Evolutionary conservation across 2,113 vertebrate genomes (phyloP).

Genomic region (Alligator sinensis): DNA sequence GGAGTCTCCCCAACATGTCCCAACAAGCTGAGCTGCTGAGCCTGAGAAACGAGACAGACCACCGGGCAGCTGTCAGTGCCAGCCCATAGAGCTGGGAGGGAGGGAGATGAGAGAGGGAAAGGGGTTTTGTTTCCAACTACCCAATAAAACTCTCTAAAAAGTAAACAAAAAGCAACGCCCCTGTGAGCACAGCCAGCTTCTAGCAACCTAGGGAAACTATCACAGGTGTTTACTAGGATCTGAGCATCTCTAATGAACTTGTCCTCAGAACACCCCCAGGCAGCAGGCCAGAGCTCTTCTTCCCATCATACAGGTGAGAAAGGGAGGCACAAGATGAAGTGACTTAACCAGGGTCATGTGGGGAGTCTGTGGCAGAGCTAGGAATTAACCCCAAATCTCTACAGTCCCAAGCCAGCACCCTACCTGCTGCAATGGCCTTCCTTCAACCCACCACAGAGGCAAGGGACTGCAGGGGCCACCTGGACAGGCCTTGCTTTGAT

Average conservation of each 20-base stretch:
- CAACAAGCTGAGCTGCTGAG: constrained; percentile 47
- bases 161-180: background rate
- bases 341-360: no score
- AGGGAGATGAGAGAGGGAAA: background rate
- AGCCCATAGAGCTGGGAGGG: background rate
- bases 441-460: background rate
- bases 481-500: background rate
- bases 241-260: no score
- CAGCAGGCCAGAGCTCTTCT: no score
- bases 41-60: constrained; percentile 26
- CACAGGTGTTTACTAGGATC: no score
- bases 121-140: background rate
- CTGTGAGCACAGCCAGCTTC: fast-evolving
- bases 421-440: no score
- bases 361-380: no score
- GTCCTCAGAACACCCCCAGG: no score
- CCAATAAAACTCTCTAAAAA: background rate
- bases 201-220: background rate
- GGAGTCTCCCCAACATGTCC: constrained; percentile 11
- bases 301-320: no score
- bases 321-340: no score
- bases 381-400: no score
- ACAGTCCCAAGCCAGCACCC: no score
- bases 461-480: background rate
- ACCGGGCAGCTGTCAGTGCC: background rate